Evolutionary conservation across 2,113 vertebrate genomes (phyloP), one percentile per base, ranked within the genome.

Genomic region (Forbesichthys papilliferus): DNA sequence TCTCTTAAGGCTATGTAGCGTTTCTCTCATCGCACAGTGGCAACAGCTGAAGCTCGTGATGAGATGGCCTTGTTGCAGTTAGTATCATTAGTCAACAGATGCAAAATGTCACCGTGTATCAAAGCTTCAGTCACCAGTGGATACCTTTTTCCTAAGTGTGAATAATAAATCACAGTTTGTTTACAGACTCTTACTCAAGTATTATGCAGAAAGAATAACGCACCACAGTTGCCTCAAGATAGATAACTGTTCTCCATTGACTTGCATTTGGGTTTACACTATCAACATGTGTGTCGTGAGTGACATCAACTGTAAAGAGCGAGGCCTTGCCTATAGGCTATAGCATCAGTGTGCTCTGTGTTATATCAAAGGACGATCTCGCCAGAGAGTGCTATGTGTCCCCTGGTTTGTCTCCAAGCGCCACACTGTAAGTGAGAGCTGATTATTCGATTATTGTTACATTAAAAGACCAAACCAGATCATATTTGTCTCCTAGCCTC

Each of bases 391-490:
- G 53, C 58, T 34, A 47, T 7, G 36, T 42, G 74, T 88, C 82
- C 84, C 84, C 68, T 85, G 68, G 78, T 72, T 72, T 82, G 20
- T 27, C 27, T 84, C 82, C 83, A 87, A 84, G 82, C 83, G 75
- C 62, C 68, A 55, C 74, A 77, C 85, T 73, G 59, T 68, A 20
- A 56, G 59, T 58, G 51, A 64, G 76, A 85, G 67, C 77, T 85
- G 85, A 91, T 89, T 90, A 91, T 89, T 90, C 87, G 67, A 77
- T 55, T 49, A 16, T 79, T 68, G 54, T 62, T 33, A 54, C 73
- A 75, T 77, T 77, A 78, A 87, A 71, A 77, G 73, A 65, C 78
- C 73, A 88, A 92, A 92, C 88, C 84, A 83, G 86, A 89, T 92
- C 89, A 87, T 88, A 78, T 91, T 89, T 89, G 83, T 82, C 59